Percentiles rank a stretch among this genome's conserved stretches.
These are phyloP conservation scores for Leptodactylus fallax DNA, from an alignment of 2,797 vertebrate genomes.

Conservation along the genomic window DNA sequence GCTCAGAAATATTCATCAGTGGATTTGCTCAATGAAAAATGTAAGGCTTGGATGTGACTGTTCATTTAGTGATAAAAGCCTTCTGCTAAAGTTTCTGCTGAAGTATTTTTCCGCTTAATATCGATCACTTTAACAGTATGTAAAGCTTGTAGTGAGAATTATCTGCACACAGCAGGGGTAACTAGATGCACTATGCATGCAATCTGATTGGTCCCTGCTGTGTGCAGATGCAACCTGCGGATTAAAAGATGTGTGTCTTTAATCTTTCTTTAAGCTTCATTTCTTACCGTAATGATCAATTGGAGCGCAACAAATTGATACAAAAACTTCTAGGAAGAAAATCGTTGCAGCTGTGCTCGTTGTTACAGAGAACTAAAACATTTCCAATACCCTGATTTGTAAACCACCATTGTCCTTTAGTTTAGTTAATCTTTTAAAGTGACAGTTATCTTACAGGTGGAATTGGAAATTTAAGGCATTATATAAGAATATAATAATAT, in stretches of 20 bases:
- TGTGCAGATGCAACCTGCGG: constrained; percentile 47
- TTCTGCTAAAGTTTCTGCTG: constrained; percentile 12
- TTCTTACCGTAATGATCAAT: constrained; percentile 55
- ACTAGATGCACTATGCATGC: constrained; percentile 38
- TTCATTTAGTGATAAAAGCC: constrained; percentile 27
- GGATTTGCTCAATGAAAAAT: not conserved
- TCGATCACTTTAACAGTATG: constrained; percentile 34
- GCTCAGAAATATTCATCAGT: not conserved
- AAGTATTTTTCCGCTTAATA: constrained; percentile 29
- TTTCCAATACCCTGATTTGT: not conserved
- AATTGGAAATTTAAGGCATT: not conserved
- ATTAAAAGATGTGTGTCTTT: constrained; percentile 48
- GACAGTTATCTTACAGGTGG: not conserved
- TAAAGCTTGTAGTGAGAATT: constrained; percentile 31
- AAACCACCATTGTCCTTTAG: not conserved
- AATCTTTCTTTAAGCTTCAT: constrained; percentile 57
- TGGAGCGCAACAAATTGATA: constrained; percentile 54
- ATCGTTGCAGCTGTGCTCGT: constrained; percentile 49
- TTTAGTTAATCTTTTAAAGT: not conserved
- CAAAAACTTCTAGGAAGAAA: constrained; percentile 41
- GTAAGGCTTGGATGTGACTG: not conserved
- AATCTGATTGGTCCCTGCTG: constrained; percentile 48
- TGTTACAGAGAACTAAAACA: constrained; percentile 8
- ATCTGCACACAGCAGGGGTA: constrained; percentile 28
- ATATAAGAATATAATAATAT: not conserved